Evolutionary conservation across 2,113 vertebrate genomes (phyloP), one percentile per base, ranked within the genome.

Genomic region (Acrocephalus kingi): DNA sequence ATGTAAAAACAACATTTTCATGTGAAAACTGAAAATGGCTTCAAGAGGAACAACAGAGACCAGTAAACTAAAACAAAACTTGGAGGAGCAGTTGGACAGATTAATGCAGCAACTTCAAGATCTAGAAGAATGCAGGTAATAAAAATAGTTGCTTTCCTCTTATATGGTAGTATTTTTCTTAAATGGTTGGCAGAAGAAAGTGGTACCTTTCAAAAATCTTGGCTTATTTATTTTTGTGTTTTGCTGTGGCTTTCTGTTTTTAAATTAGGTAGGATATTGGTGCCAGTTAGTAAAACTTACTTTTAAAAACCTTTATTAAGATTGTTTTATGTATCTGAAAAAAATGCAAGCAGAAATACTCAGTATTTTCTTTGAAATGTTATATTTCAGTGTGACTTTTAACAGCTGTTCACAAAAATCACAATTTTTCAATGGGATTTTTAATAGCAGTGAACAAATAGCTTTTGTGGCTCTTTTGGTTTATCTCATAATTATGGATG

Each of bases 101-200:
- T 95, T 99, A 82, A 99, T 99, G 99, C 99, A 99, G 90, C 99
- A 99, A 84, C 98, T 99, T 49, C 99, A 99, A 81, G 99, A 99
- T 86, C 97, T 99, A 90, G 99, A 99, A 83, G 99, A 99, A 77
- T 99, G 99, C 99, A 99, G 99, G 99, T 99, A 97, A 89, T 21
- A 49, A 33, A 58, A 71, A 24, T 1, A 52, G 25, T 31, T 49
- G 22, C 28, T 82, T 80, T 69, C 3, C 30, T 80, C 17, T 46
- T 69, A 46, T 0, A 20, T 24, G 13, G 21, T 20, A 31, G 14
- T 56, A 7, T 35, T 78, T 77, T 69, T 72, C 31, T 37, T 9
- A 33, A 45, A 16, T 45, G 41, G 1, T 45, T 84, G 64, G 20
- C 24, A 64, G 56, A 67, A 75, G 15, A 56, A 74, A 52, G 15